Conservation (phyloP, 2,888 invertebrate species). For the Troglohyphantes excavatus region DNA sequence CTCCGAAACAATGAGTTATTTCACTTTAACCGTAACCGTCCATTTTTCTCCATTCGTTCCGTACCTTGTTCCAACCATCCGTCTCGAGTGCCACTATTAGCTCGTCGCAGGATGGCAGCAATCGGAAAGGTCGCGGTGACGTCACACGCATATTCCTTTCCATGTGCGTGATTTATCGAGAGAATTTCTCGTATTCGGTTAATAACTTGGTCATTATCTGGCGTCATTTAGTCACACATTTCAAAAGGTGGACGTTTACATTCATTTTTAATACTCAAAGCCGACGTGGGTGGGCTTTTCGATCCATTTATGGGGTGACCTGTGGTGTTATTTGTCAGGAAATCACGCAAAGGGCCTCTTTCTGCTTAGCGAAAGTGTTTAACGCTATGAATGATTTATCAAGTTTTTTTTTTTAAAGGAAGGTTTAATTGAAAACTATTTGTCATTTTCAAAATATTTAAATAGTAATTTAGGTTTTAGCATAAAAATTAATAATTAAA, state of each 20-base stretch:
- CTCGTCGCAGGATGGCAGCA: constrained; percentile 49
- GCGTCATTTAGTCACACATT: constrained; percentile 68
- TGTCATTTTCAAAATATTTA: too few species aligned
- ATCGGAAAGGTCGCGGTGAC: constrained; percentile 49
- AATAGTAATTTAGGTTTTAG: too few species aligned
- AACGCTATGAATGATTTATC: constrained; percentile 18
- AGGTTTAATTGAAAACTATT: too few species aligned
- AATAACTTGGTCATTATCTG: constrained; percentile 72
- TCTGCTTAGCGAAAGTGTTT: constrained; percentile 16
- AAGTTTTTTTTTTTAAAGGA: too few species aligned
- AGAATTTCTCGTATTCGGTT: constrained; percentile 58
- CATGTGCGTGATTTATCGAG: constrained; percentile 67
- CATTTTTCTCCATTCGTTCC: constrained; percentile 74
- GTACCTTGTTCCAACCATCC: constrained; percentile 34
- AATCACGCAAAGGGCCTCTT: constrained; percentile 33
- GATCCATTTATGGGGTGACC: constrained; percentile 24
- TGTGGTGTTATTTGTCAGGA: constrained; percentile 42
- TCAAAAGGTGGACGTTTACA: constrained; percentile 57
- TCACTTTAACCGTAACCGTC: constrained; percentile 17
- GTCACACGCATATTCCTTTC: constrained; percentile 8
- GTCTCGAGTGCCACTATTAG: constrained; percentile 61
- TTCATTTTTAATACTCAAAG: constrained; percentile 54
- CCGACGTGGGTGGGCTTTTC: constrained; percentile 62
- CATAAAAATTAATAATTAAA: too few species aligned
- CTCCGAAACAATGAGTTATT: constrained; percentile 53